phyloP scores from a whole-genome alignment of 2,888 invertebrate genomes.

The Idaea biselata region DNA sequence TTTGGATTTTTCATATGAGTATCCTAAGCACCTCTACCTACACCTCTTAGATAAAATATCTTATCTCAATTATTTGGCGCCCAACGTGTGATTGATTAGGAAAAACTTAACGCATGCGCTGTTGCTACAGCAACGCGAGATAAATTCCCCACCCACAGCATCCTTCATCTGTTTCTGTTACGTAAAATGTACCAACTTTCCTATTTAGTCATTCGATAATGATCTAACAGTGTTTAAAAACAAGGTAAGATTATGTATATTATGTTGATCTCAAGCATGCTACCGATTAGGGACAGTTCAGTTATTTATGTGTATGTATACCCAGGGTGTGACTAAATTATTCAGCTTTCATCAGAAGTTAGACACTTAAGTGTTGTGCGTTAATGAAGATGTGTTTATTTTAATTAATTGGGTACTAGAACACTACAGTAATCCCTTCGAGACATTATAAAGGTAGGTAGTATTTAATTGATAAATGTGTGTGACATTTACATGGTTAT shows the following conservation, averaged over 20 bases:
- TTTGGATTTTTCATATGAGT: too few relatives aligned
- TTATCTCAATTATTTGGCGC: neutral
- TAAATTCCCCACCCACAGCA: constrained; percentile 53
- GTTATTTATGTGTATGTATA: neutral
- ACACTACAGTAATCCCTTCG: neutral
- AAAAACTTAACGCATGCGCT: constrained; percentile 57
- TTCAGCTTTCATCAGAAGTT: constrained; percentile 51
- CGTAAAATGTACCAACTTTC: constrained; percentile 29
- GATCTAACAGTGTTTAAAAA: constrained; percentile 8
- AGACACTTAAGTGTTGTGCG: constrained; percentile 7
- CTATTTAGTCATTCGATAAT: constrained; percentile 8
- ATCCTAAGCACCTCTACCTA: too few relatives aligned
- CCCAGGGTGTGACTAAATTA: constrained; percentile 43
- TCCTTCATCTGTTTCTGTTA: constrained; percentile 50
- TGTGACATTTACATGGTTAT: too few relatives aligned
- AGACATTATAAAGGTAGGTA: neutral
- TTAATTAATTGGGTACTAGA: neutral
- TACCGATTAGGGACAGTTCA: neutral
- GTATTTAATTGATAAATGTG: neutral
- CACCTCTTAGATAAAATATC: too few relatives aligned
- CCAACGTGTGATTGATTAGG: constrained; percentile 18
- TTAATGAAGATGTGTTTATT: neutral
- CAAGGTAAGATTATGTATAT: constrained; percentile 12
- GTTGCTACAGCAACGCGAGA: constrained; percentile 52
- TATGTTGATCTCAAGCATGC: neutral